Evolutionary conservation across 2,888 invertebrate species (phyloP).

Genomic region (Plutella xylostella): DNA sequence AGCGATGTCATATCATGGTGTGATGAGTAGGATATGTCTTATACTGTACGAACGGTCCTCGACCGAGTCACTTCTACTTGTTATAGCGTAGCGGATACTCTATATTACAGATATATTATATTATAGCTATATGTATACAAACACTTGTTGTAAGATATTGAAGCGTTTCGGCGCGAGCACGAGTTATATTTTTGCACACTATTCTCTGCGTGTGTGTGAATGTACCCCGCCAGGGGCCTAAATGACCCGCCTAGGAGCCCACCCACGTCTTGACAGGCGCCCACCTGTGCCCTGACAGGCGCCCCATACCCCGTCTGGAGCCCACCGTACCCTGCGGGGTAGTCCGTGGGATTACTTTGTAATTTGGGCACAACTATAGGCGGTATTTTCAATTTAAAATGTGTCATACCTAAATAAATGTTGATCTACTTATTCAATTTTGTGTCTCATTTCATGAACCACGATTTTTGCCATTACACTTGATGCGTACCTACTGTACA

Average conservation of each 20-base stretch:
- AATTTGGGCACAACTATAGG: no score
- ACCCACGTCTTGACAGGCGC: no score
- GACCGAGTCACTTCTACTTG: conserved; percentile 29
- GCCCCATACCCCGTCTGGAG: no score
- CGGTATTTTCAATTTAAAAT: conserved; percentile 44
- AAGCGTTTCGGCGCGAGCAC: conserved; percentile 6
- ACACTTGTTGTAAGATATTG: conserved; percentile 27
- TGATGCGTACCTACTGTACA: no score
- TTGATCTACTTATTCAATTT: conserved; percentile 52
- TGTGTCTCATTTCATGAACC: no score
- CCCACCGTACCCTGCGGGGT: no score
- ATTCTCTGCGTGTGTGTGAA: background rate
- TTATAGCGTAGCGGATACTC: conserved; percentile 37
- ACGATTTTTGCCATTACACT: no score
- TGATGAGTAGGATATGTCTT: conserved; percentile 31
- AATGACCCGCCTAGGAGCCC: no score
- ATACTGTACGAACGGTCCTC: conserved; percentile 8
- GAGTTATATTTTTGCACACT: conserved; percentile 5
- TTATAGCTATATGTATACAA: conserved; percentile 40
- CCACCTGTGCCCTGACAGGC: no score
- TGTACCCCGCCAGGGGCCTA: background rate
- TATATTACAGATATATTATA: conserved; percentile 24
- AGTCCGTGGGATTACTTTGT: no score
- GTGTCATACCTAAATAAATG: conserved; percentile 48
- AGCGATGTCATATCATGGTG: conserved; percentile 59